Conservation (phyloP, 2,113 vertebrate genomes). For the Engraulis encrasicolus region DNA sequence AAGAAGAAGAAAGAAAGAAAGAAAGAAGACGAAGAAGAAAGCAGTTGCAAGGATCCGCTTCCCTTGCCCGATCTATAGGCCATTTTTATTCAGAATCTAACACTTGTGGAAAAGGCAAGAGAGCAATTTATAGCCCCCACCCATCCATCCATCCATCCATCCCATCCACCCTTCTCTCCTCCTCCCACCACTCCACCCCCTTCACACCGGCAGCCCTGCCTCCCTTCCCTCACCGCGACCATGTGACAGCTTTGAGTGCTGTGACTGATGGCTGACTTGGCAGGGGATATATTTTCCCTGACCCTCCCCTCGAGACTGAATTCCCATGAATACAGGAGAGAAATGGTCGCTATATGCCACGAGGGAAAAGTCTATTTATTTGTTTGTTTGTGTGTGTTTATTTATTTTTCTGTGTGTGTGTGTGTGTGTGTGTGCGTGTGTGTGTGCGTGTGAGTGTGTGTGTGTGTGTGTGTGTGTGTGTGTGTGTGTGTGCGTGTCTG, state of each 20-base stretch:
- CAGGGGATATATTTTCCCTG: constrained; percentile 71
- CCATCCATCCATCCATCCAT: constrained; percentile 48
- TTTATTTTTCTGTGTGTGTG: background rate
- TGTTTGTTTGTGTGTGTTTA: background rate
- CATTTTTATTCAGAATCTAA: constrained; percentile 55
- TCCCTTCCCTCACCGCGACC: constrained; percentile 37
- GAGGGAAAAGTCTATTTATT: constrained; percentile 8
- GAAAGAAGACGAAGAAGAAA: constrained; percentile 35
- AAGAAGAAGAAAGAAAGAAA: constrained; percentile 19
- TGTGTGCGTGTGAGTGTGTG: background rate
- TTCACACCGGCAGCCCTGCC: background rate
- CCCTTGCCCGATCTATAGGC: constrained; percentile 44
- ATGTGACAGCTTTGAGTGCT: constrained; percentile 64
- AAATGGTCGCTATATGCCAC: constrained; percentile 47
- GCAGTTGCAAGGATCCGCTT: constrained; percentile 36
- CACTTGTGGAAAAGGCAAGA: constrained; percentile 48
- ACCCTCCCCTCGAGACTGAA: constrained; percentile 71
- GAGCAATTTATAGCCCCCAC: constrained; percentile 63
- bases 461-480: background rate
- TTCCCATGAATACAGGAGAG: constrained; percentile 59
- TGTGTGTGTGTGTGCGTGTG: background rate
- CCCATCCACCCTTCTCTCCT: too few species aligned
- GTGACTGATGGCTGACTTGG: constrained; percentile 70
- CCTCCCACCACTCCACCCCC: constrained; percentile 41
- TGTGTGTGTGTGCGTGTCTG: background rate